Evolutionary conservation across 2,888 invertebrate species (phyloP), one percentile per base, ranked within the genome.

Genomic region (Chrysolina americana): DNA sequence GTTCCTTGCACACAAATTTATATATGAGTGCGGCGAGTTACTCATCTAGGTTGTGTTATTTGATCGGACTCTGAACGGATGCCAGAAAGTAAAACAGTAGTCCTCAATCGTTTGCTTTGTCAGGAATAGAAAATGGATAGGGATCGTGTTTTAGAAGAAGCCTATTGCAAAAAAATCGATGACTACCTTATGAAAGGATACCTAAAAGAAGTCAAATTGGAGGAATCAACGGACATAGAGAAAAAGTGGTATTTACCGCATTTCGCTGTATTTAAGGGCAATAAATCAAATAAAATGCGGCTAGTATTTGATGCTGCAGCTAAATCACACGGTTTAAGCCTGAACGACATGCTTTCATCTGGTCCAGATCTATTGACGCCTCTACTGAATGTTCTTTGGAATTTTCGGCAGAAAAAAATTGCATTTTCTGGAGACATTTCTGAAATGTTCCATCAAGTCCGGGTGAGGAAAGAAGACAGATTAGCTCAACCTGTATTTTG

Each of bases 391-490:
- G n/a, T n/a, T n/a, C 23, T 56, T 19, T 56, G 56, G 13, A 56
- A 2, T 19, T 56, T 56, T 15, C 10, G 10, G 1, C 21, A 21
- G 21, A 19, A 11, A 21, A 19, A 21, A 13, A 56, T 56, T 8
- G 23, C 56, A 56, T 56, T 56, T 13, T 56, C 21, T 13, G 56
- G 21, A 15, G 56, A 56, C 21, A 56, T 56, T 21, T 21, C 21
- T 15, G 8, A 56, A 19, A 56, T 56, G 56, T 56, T 56, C 21
- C 56, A 56, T 56, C 56, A 11, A 21, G 56, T 56, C 6, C 19
- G 9, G 19, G 15, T 53, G 9, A 21, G 11, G 13, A 21, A 4
- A 21, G 56, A 19, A 6, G 23, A 56, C 21, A 56, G 56, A n/a
- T 48, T 4, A 48, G 48, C 48, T 15, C 48, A 48, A n/a, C 48